Evolutionary conservation across 2,113 vertebrate genomes (phyloP), one percentile per base, ranked within the genome.

Genomic region (Gobius niger): DNA sequence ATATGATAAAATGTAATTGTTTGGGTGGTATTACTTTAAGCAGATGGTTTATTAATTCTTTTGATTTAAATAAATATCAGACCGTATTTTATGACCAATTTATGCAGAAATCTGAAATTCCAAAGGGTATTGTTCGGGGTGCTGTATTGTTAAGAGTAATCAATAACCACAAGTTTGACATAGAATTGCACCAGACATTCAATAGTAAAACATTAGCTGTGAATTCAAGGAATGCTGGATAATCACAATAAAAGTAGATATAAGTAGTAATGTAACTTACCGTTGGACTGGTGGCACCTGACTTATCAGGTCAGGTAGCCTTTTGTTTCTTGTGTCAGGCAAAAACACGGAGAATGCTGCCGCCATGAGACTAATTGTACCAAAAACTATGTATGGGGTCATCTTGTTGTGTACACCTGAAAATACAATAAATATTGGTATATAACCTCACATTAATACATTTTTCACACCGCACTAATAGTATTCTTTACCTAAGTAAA

Each of bases 301-400:
- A 9, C 52, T 81, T 70, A 88, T 78, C 15, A 75, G 63, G 44
- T 89, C 79, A 1, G 77, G 87, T 49, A 91, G 79, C 72, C 78
- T 71, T 15, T 16, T 44, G 62, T 84, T 81, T 69, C 74, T 84
- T 6, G 89, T 90, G 70, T 90, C 85, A 13, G 80, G 90, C 34
- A 89, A 75, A 12, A 87, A 66, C 8, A 82, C 54, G 41, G 73
- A 63, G 18, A 84, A 2, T 65, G 64, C 18, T 44, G 81, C 85
- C 41, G 75, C 67, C 4, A 72, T 34, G 40, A 86, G 15, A 24
- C 77, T 78, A 14, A 87, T 14, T 41, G 57, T 53, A 2, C 82
- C 88, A 78, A 90, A 86, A 60, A 88, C 9, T 7, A 90, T 54
- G 61, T 82, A 86, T 0, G 83, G 76, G 12, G 85, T 62, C 19